Evolutionary conservation across 2,113 vertebrate genomes (phyloP).

Genomic region (Silurus meridionalis): DNA sequence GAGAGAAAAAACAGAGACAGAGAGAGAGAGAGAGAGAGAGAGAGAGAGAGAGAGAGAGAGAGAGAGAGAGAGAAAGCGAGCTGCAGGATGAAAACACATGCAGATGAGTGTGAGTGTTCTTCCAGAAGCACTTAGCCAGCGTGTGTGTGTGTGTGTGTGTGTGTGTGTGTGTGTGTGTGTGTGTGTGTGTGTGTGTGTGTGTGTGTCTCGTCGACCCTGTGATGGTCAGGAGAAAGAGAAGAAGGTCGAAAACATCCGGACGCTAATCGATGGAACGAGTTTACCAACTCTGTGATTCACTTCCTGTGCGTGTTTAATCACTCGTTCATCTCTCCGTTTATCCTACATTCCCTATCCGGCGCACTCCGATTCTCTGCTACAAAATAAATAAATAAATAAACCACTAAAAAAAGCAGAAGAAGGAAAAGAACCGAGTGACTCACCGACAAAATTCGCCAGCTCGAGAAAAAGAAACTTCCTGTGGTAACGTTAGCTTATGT

Average conservation of each 20-base stretch:
- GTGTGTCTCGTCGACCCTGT: neutral
- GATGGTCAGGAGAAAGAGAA: neutral
- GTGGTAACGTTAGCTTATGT: neutral
- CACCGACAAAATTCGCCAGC: neutral
- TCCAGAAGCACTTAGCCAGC: conserved; percentile 35
- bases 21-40: neutral
- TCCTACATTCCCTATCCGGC: neutral
- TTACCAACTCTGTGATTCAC: conserved; percentile 3
- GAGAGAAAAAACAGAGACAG: neutral
- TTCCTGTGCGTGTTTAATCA: conserved; percentile 14
- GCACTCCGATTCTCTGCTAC: neutral
- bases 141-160: conserved; percentile 23
- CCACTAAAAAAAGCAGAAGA: neutral
- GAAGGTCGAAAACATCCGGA: neutral
- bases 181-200: neutral
- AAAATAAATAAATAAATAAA: neutral
- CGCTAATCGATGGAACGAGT: conserved; percentile 2
- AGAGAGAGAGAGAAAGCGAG: neutral
- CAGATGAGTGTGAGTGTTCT: conserved; percentile 4
- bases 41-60: neutral
- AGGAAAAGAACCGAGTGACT: neutral
- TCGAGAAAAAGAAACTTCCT: neutral
- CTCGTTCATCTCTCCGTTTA: neutral
- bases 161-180: neutral
- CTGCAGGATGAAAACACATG: neutral